phyloP scores from a whole-genome alignment of 1,140 invertebrate species.

The Caenorhabditis remanei region DNA sequence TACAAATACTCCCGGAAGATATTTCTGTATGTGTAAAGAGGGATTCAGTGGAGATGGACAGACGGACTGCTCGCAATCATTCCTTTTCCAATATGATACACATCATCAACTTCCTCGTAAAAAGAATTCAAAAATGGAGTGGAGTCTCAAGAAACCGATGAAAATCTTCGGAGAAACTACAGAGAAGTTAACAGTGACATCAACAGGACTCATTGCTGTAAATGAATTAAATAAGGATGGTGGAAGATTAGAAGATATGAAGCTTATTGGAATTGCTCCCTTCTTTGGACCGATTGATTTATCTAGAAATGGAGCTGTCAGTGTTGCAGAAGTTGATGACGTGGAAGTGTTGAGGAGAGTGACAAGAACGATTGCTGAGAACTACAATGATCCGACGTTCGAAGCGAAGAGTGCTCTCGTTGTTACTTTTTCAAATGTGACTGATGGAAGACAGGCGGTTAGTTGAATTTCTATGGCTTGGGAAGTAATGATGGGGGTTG shows the following conservation, averaged over 20 bases:
- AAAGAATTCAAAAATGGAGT: constrained; percentile 71
- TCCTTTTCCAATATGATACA: constrained; percentile 73
- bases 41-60: constrained; percentile 72
- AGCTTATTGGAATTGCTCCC: constrained; percentile 72
- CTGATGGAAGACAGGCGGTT: constrained; percentile 58
- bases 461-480: not conserved
- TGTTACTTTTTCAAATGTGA: constrained; percentile 73
- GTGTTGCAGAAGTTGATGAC: constrained; percentile 73
- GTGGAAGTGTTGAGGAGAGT: constrained; percentile 67
- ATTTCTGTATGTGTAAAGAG: constrained; percentile 87
- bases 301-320: constrained; percentile 68
- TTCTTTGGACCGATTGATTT: constrained; percentile 76
- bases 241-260: constrained; percentile 71
- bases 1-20: constrained; percentile 90
- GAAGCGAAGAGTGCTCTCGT: constrained; percentile 70
- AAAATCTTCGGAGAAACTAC: constrained; percentile 71
- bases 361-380: constrained; percentile 68
- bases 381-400: constrained; percentile 67
- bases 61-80: constrained; percentile 72
- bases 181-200: constrained; percentile 72
- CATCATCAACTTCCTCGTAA: constrained; percentile 71
- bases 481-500: too few relatives aligned
- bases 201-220: constrained; percentile 73
- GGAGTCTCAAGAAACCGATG: constrained; percentile 72
- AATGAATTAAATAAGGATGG: constrained; percentile 64